Percentiles rank a stretch among this genome's conserved stretches.
Conservation (phyloP, 2,888 invertebrate genomes). For the Melanchra persicariae region DNA sequence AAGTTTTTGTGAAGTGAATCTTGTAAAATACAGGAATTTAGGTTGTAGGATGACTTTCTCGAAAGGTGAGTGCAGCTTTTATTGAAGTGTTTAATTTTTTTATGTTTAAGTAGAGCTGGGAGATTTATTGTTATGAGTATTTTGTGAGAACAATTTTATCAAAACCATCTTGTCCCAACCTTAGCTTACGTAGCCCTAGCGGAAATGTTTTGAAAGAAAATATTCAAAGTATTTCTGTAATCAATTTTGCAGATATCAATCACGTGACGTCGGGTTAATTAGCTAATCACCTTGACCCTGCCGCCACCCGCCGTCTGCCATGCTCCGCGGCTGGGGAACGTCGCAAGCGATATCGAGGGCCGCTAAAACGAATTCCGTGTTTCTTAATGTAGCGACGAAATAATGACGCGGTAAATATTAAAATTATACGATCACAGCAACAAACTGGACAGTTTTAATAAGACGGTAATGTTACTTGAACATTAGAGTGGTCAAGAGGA, state of each 20-base stretch:
- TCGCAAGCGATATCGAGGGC: slow-evolving; percentile 29
- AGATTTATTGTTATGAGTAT: not conserved
- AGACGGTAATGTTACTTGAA: slow-evolving; percentile 22
- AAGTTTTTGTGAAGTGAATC: slow-evolving; percentile 44
- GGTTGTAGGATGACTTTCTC: not conserved
- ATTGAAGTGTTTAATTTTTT: not conserved
- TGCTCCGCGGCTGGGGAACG: slow-evolving; percentile 7
- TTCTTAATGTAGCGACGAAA: slow-evolving; percentile 50
- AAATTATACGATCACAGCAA: slow-evolving; percentile 45
- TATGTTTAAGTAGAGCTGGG: not conserved
- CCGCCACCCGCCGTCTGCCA: not conserved
- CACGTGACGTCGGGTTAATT: slow-evolving; percentile 45
- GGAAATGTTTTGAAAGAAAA: slow-evolving; percentile 31
- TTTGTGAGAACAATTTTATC: not conserved
- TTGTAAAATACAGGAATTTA: slow-evolving; percentile 30
- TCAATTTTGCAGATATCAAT: slow-evolving; percentile 55
- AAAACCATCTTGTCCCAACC: not conserved
- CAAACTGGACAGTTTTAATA: slow-evolving; percentile 33
- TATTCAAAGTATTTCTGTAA: slow-evolving; percentile 31
- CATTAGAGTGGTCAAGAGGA: not conserved
- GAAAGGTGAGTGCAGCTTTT: not conserved
- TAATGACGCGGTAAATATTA: slow-evolving; percentile 45
- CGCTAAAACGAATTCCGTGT: slow-evolving; percentile 60
- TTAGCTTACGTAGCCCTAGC: not conserved
- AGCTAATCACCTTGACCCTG: slow-evolving; percentile 54